phyloP scores from a whole-genome alignment of 2,888 invertebrate genomes.

The Nomada fabriciana region DNA sequence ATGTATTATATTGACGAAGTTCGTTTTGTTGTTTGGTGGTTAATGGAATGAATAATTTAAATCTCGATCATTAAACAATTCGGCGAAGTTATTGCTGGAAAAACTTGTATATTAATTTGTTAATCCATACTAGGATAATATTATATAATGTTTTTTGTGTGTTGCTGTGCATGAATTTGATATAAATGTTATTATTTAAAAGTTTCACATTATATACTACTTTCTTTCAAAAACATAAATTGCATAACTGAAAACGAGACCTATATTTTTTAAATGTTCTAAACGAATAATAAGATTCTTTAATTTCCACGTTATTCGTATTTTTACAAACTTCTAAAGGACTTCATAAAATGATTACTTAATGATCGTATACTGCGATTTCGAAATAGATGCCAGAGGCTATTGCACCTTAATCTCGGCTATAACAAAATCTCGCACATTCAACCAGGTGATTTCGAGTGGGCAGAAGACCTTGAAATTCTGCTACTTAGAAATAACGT shows the following conservation, averaged over 20 bases:
- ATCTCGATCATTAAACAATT: not conserved
- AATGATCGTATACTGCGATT: slow-evolving; percentile 10
- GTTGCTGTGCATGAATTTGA: no score
- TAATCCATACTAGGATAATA: no score
- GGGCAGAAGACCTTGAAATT: slow-evolving; percentile 92
- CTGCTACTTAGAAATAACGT: slow-evolving; percentile 93
- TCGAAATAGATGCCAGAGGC: slow-evolving; percentile 87
- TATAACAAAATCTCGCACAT: slow-evolving; percentile 94
- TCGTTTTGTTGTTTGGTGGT: no score
- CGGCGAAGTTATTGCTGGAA: no score
- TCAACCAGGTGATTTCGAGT: slow-evolving; percentile 91
- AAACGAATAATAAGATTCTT: no score
- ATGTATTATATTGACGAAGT: no score
- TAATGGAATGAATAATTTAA: not conserved
- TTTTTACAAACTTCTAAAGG: not conserved
- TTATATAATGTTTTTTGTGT: no score
- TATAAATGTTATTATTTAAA: no score
- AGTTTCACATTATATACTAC: no score
- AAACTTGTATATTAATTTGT: no score
- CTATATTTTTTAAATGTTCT: no score
- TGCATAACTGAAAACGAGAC: not conserved
- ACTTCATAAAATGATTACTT: not conserved
- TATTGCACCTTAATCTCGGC: slow-evolving; percentile 95
- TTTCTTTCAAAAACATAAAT: not conserved
- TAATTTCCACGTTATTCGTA: no score